Evolutionary conservation across 2,888 invertebrate species (phyloP), one percentile per base, ranked within the genome.

Genomic region (Chironomus tentans): DNA sequence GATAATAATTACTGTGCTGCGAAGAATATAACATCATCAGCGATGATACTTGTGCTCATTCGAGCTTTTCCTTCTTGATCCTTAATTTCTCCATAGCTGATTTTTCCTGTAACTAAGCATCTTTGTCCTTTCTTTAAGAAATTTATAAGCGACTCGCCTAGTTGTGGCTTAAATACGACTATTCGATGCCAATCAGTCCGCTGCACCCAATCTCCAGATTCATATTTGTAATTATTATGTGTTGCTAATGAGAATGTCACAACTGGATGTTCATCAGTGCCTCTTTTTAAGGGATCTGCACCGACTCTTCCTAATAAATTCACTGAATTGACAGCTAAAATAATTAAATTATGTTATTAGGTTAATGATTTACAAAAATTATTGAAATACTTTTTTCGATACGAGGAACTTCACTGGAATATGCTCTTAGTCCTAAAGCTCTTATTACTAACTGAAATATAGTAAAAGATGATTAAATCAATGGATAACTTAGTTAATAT

Each of bases 101-200:
- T 84, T 83, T 91, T 89, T 5, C 96, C 96, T 77, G 90, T 90
- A 0, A 96, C 88, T 84, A 93, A 88, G 0, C 95, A 89, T 78
- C 95, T 87, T 81, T 94, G 93, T 0, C 97, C 97, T 84, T 95
- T 96, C 80, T 89, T 92, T 76, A 96, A 82, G 81, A 89, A 93
- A 80, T 89, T 90, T 81, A 91, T 89, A 0, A 94, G 91, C 0
- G 88, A 87, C 28, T 95, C 94, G 56, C 95, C 86, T 2, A 97
- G 86, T 76, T 88, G 87, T 3, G 94, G 95, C 81, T 91, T 93
- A 82, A 97, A 97, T 7, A 96, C 91, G 79, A 92, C 91, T 71
- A 97, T 84, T 80, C 93, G 87, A 83, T 97, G 97, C 97, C 97
- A 97, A 79, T 96, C 95, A 7, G 95, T 95, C 80, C 92, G 90